These are phyloP conservation scores for Acanthiza pusilla DNA, from an alignment of 2,797 vertebrate species.

Conservation along the genomic window DNA sequence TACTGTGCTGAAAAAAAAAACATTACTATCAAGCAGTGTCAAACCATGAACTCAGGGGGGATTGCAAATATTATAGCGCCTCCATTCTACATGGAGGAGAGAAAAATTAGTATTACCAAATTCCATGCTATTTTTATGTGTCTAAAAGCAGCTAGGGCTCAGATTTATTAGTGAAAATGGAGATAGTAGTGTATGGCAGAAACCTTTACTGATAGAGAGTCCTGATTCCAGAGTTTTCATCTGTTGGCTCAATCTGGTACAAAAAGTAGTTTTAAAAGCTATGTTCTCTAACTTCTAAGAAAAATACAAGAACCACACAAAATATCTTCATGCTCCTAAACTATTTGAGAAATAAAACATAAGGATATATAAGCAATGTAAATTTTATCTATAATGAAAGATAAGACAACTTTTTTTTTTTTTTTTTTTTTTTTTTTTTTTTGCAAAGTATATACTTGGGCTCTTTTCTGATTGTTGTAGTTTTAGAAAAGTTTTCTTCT, in stretches of 20 bases:
- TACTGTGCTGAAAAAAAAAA: background rate
- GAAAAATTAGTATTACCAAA: background rate
- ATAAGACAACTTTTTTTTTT: background rate
- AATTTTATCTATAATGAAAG: background rate
- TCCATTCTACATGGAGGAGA: background rate
- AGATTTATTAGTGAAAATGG: background rate
- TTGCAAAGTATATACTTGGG: background rate
- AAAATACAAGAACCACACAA: background rate
- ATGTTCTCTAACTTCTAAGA: background rate
- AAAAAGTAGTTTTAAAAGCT: background rate
- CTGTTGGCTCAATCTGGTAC: background rate
- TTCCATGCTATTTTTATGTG: background rate
- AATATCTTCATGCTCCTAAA: background rate
- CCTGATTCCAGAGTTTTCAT: background rate
- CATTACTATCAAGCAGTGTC: background rate
- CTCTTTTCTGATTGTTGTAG: background rate
- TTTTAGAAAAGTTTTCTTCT: background rate
- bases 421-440: background rate
- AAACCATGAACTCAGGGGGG: background rate
- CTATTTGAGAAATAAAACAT: background rate
- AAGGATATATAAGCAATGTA: background rate
- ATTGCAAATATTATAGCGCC: background rate
- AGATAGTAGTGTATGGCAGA: background rate
- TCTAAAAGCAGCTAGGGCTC: background rate
- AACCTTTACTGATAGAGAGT: background rate